Evolutionary conservation across 1,140 invertebrate genomes (phyloP), one percentile per base, ranked within the genome.

Genomic region (Brachionus rubens): DNA sequence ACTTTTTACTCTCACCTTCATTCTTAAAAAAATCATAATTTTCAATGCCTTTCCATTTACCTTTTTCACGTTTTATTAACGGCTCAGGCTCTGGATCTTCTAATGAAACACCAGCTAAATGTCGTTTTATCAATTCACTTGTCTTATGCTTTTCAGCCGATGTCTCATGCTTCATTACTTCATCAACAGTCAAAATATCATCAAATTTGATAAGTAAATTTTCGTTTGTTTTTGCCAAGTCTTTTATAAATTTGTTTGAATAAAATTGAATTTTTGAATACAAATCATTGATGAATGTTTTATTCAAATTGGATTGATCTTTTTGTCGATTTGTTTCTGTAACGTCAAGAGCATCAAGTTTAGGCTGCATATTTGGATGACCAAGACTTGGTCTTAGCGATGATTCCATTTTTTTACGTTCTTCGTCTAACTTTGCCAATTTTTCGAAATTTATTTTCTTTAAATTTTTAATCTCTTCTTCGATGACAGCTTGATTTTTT

Each of bases 111-210:
- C 68, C 68, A 21, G 68, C 50, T 19, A 72, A 40, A 3, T 72
- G 46, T 28, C 68, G 68, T 30, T 50, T 72, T 0, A 72, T 48
- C 19, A 72, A 21, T 30, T 72, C 68, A 6, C 28, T 48, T 3
- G 68, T 50, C 2, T 21, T 21, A 21, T 72, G 68, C 26, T 72
- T 72, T 50, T 72, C 50, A 9, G 68, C 68, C n/a, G 33, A 40
- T 1, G 46, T 72, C 46, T 72, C 68, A 54, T 72, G 68, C 28
- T 72, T 72, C 28, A 40, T 30, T 7, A 72, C 46, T 16, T 72
- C 68, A 50, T 72, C 68, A n/a, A 72, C 68, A 33, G 30, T 40
- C 2, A 72, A 24, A 72, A 72, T 72, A 19, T 72, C 68, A 48
- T 72, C 68, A 16, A 72, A 72, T 30, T 72, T 72, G 26, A 72